A percentile compares a stretch with the other conserved stretches of the same genome.
These are phyloP conservation scores for Ianthella basta DNA, from an alignment of 37 sponge, comb jelly and placozoan species.

Conservation along the genomic window DNA sequence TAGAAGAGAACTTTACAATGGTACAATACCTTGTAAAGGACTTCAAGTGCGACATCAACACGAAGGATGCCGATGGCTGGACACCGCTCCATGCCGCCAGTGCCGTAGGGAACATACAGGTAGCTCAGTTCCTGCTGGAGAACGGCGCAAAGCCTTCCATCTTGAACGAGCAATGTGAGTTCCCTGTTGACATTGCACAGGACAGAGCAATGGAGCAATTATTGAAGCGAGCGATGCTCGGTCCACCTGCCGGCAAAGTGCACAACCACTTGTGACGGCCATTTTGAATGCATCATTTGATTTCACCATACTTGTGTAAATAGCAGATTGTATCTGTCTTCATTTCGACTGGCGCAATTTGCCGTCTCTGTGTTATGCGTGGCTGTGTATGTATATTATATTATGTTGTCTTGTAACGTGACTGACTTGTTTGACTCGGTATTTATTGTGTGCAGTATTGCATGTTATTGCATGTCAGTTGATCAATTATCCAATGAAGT, in stretches of 20 bases:
- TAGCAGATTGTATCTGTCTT: constrained; percentile 18
- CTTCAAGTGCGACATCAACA: constrained; percentile 63
- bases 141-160: constrained; percentile 81
- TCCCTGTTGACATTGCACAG: constrained; percentile 83
- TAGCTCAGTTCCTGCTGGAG: constrained; percentile 87
- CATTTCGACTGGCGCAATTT: background rate
- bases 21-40: constrained; percentile 77
- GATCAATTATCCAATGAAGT: background rate
- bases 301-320: constrained; percentile 20
- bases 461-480: background rate
- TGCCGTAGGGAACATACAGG: constrained; percentile 82
- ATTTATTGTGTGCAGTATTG: no score
- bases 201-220: constrained; percentile 75
- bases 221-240: constrained; percentile 80
- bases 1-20: constrained; percentile 85
- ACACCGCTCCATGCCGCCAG: constrained; percentile 88
- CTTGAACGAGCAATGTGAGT: constrained; percentile 78
- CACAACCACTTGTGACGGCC: background rate
- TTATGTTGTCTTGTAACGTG: no score
- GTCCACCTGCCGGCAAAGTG: constrained; percentile 40
- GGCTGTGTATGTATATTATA: constrained; percentile 37
- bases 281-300: background rate
- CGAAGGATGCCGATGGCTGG: constrained; percentile 82
- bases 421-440: no score
- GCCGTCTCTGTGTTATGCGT: background rate